These are phyloP conservation scores for Oceanites oceanicus DNA, from an alignment of 2,113 vertebrate genomes.

Conservation along the genomic window DNA sequence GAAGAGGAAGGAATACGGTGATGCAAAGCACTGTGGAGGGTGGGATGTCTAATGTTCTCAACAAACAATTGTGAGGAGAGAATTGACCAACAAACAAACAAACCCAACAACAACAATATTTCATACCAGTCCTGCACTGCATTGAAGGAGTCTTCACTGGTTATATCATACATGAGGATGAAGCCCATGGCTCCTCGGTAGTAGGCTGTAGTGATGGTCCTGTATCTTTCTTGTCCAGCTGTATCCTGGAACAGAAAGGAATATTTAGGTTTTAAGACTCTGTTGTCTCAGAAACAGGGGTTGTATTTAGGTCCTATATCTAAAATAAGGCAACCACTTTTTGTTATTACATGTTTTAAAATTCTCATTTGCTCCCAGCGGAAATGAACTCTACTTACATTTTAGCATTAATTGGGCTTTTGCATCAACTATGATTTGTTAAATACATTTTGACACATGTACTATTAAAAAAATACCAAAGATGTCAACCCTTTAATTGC, in stretches of 20 bases:
- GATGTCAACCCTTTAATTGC: conserved; percentile 48
- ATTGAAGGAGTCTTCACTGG: conserved; percentile 96
- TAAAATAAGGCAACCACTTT: neutral
- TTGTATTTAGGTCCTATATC: neutral
- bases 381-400: conserved; percentile 8
- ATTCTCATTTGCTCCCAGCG: neutral
- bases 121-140: conserved; percentile 96
- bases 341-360: neutral
- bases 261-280: neutral
- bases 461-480: conserved; percentile 31
- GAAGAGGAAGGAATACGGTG: neutral
- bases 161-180: conserved; percentile 98
- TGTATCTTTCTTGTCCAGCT: conserved; percentile 96
- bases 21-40: neutral
- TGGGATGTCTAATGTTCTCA: neutral
- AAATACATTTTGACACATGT: conserved; percentile 45
- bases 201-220: conserved; percentile 97
- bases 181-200: conserved; percentile 98
- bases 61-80: neutral
- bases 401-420: conserved; percentile 39
- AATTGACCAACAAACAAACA: neutral
- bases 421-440: conserved; percentile 14
- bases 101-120: neutral
- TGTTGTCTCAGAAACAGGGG: neutral
- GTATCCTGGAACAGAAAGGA: conserved; percentile 83